Evolutionary conservation across 2,888 invertebrate species (phyloP).

Genomic region (Portevinia maculata): DNA sequence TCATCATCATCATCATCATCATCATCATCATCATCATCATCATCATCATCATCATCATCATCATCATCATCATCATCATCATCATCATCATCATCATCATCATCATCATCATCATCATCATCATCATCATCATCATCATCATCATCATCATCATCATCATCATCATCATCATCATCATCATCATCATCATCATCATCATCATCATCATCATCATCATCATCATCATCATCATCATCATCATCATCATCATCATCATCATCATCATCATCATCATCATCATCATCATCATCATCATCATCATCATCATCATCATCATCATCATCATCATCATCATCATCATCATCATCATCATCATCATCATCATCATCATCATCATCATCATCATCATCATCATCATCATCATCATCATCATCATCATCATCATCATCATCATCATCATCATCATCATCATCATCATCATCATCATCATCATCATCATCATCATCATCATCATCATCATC

Average conservation of each 20-base stretch:
- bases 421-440: conserved; percentile 19
- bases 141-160: neutral
- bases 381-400: conserved; percentile 10
- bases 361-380: conserved; percentile 16
- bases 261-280: conserved; percentile 9
- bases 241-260: conserved; percentile 2
- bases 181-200: conserved; percentile 4
- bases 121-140: neutral
- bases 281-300: conserved; percentile 17
- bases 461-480: conserved; percentile 18
- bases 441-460: conserved; percentile 19
- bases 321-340: conserved; percentile 19
- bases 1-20: neutral
- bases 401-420: conserved; percentile 12
- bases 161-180: conserved; percentile 6
- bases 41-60: conserved; percentile 1
- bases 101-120: neutral
- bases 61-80: conserved; percentile 2
- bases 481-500: conserved; percentile 17
- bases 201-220: conserved; percentile 8
- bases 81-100: conserved; percentile 3
- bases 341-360: conserved; percentile 17
- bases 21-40: conserved; percentile 1
- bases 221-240: conserved; percentile 5
- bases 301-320: conserved; percentile 21